A percentile compares a stretch with the other conserved stretches of the same genome.
phyloP scores from a whole-genome alignment of 1,140 invertebrate species.

The Lucilia cuprina region DNA sequence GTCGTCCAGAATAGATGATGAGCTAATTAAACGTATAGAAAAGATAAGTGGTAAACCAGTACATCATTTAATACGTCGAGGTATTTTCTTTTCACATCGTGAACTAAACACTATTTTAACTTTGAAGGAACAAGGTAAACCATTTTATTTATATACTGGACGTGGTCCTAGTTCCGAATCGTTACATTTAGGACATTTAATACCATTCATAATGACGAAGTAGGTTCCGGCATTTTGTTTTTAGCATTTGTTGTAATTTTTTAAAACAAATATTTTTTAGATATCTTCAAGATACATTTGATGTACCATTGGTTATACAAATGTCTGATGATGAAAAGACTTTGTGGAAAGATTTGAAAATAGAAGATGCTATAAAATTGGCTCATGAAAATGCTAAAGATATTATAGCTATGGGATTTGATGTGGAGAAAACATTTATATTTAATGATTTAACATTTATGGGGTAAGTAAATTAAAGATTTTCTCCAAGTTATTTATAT shows the following conservation, averaged over 20 bases:
- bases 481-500: too few species aligned
- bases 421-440: conserved; percentile 95
- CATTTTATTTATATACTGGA: conserved; percentile 98
- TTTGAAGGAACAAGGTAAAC: conserved; percentile 85
- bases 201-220: conserved; percentile 97
- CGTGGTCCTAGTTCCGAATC: conserved; percentile 94
- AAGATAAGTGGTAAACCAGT: conserved; percentile 85
- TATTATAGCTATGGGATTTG: conserved; percentile 97
- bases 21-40: conserved; percentile 86
- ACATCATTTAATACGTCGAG: conserved; percentile 89
- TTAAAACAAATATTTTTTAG: conserved; percentile 64
- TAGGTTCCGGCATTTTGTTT: conserved; percentile 57
- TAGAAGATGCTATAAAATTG: conserved; percentile 88
- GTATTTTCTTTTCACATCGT: conserved; percentile 97
- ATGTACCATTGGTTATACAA: conserved; percentile 96
- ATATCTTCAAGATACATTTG: conserved; percentile 97
- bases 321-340: conserved; percentile 99
- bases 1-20: conserved; percentile 87
- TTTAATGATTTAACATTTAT: conserved; percentile 96
- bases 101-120: conserved; percentile 86
- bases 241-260: background rate
- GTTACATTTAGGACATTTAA: conserved; percentile 96
- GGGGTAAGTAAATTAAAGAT: conserved; percentile 70
- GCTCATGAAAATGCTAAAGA: conserved; percentile 95
- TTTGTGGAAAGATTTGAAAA: conserved; percentile 93